Evolutionary conservation across 2,797 vertebrate genomes (phyloP).

Genomic region (Epinephelus coioides): DNA sequence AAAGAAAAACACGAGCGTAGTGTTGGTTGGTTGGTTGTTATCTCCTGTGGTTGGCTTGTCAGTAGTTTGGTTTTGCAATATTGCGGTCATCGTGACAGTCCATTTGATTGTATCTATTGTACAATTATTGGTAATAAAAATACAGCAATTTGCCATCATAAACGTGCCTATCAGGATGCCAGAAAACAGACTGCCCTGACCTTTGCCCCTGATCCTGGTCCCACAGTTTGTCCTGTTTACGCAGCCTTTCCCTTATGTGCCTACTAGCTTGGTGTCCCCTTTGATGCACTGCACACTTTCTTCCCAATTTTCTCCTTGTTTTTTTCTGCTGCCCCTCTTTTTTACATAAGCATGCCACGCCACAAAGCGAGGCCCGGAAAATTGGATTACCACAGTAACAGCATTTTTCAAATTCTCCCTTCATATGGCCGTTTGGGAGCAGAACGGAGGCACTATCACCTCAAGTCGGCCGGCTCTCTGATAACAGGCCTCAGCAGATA

Average conservation of each 20-base stretch:
- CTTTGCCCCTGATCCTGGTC: constrained; percentile 6
- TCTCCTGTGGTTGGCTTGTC: too few relatives aligned
- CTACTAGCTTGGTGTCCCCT: not conserved
- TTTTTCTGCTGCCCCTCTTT: not conserved
- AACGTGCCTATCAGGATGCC: not conserved
- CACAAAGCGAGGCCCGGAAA: constrained; percentile 64
- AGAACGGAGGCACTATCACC: constrained; percentile 58
- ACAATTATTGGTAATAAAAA: constrained; percentile 2
- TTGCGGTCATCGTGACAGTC: too few relatives aligned
- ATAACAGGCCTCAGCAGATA: constrained; percentile 42
- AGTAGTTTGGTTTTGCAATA: too few relatives aligned
- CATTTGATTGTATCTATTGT: not conserved
- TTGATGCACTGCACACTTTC: constrained; percentile 24
- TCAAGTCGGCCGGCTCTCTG: constrained; percentile 18
- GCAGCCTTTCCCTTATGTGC: not conserved
- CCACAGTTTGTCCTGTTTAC: not conserved
- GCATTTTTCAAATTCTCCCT: constrained; percentile 74
- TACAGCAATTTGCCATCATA: not conserved
- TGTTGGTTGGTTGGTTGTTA: too few relatives aligned
- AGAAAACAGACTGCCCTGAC: not conserved
- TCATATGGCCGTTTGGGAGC: constrained; percentile 47
- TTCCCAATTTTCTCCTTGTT: constrained; percentile 19
- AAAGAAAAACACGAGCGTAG: too few relatives aligned
- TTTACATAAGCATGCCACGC: constrained; percentile 61
- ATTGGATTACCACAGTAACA: constrained; percentile 76